Evolutionary conservation across 2,797 vertebrate species (phyloP).

Genomic region (Nannoperca obscura): DNA sequence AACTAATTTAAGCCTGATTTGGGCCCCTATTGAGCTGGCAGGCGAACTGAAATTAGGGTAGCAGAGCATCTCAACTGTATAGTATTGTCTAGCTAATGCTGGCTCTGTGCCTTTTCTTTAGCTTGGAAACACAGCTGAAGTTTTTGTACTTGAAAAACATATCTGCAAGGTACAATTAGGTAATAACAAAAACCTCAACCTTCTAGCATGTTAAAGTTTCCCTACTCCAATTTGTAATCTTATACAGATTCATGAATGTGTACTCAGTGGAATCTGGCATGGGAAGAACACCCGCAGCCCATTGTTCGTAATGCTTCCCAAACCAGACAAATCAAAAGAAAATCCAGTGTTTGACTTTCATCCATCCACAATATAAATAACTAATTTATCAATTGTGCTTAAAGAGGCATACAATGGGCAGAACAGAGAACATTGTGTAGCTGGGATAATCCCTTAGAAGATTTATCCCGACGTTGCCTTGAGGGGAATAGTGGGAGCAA

Average conservation of each 20-base stretch:
- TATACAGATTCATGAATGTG: conserved; percentile 44
- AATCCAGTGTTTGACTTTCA: conserved; percentile 78
- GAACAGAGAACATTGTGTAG: conserved; percentile 86
- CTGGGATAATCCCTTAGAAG: conserved; percentile 87
- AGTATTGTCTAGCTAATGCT: conserved; percentile 55
- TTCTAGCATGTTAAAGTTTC: conserved; percentile 37
- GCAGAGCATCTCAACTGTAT: conserved; percentile 47
- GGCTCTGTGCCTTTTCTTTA: conserved; percentile 50
- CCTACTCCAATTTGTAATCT: conserved; percentile 44
- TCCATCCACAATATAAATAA: conserved; percentile 85
- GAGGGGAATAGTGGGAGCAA: conserved; percentile 80
- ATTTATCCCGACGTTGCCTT: conserved; percentile 84
- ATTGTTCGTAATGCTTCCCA: conserved; percentile 65
- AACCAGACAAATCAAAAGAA: conserved; percentile 75
- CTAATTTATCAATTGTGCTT: conserved; percentile 88
- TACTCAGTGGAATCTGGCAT: conserved; percentile 34
- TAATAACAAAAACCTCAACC: conserved; percentile 22
- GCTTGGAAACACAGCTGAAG: conserved; percentile 39
- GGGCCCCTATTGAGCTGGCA: conserved; percentile 70
- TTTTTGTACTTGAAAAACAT: conserved; percentile 39
- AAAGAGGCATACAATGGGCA: conserved; percentile 85
- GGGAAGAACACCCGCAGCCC: conserved; percentile 36
- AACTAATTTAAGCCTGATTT: conserved; percentile 76
- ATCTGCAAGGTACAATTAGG: conserved; percentile 45
- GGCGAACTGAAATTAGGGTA: conserved; percentile 62